phyloP scores from a whole-genome alignment of 2,888 invertebrate genomes.

The Agrotis puta region DNA sequence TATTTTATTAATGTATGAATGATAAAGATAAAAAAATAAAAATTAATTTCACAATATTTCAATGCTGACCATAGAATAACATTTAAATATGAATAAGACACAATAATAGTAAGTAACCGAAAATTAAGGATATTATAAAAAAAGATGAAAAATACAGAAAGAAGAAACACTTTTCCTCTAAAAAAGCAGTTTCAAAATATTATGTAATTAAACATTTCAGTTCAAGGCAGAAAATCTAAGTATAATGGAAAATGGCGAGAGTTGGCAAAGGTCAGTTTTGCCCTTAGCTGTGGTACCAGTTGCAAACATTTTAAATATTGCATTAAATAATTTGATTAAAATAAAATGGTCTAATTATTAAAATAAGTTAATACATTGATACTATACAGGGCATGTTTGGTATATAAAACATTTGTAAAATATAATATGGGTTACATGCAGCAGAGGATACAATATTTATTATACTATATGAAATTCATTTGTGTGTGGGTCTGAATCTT shows the following conservation, averaged over 20 bases:
- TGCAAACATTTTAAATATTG: conserved; percentile 36
- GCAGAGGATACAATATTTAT: too few species aligned
- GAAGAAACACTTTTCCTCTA: conserved; percentile 81
- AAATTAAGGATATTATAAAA: conserved; percentile 58
- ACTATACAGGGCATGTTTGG: conserved; percentile 76
- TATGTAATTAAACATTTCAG: conserved; percentile 62
- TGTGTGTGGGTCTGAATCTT: conserved; percentile 32
- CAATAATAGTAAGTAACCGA: conserved; percentile 55
- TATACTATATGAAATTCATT: too few species aligned
- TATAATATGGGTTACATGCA: conserved; percentile 46
- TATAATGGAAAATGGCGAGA: conserved; percentile 50
- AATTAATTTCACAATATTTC: conserved; percentile 47
- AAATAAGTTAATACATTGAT: conserved; percentile 69
- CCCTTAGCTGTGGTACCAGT: conserved; percentile 50
- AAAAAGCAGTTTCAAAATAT: conserved; percentile 79
- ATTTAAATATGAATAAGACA: conserved; percentile 40
- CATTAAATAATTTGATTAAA: conserved; percentile 43
- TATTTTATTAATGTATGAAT: conserved; percentile 47
- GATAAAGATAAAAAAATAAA: conserved; percentile 40
- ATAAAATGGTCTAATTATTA: conserved; percentile 61
- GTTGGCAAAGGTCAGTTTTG: conserved; percentile 69
- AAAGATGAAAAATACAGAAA: conserved; percentile 66
- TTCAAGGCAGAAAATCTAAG: conserved; percentile 53
- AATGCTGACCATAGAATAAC: conserved; percentile 67
- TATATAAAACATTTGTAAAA: conserved; percentile 80